Percentiles rank a stretch among this genome's conserved stretches.
These are phyloP conservation scores for Temnothorax nylanderi DNA, from an alignment of 1,140 invertebrate genomes.

Conservation along the genomic window DNA sequence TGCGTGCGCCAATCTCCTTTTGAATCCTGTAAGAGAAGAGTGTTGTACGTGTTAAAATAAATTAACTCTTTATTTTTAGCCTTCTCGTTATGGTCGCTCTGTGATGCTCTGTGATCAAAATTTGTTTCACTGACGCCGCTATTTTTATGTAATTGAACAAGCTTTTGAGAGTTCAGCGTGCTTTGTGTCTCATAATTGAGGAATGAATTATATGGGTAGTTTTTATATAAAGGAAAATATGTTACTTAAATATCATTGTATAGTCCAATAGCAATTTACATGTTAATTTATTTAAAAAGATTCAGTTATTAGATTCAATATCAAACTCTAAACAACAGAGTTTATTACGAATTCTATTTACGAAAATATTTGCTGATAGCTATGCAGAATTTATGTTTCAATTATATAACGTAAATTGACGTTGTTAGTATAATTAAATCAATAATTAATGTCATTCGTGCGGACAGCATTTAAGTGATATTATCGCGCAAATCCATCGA, in stretches of 20 bases:
- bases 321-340: not conserved
- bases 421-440: not conserved
- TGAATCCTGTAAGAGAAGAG: not conserved
- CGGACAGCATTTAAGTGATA: not conserved
- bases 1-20: slow-evolving; percentile 1
- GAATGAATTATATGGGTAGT: not conserved
- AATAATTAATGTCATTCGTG: not conserved
- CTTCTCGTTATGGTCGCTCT: not conserved
- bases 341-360: not conserved
- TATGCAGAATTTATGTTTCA: not conserved
- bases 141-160: not conserved
- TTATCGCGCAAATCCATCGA: not conserved
- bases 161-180: not conserved
- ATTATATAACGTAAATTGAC: not conserved
- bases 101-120: not conserved
- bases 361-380: not conserved
- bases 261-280: not conserved
- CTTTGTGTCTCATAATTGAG: not conserved
- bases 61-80: not conserved
- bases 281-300: not conserved
- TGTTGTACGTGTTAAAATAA: not conserved
- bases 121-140: not conserved
- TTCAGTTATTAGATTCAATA: not conserved
- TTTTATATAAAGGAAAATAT: not conserved
- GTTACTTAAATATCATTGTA: not conserved